Evolutionary conservation across 1,140 invertebrate species (phyloP).

Genomic region (Macrobrachium rosenbergii): DNA sequence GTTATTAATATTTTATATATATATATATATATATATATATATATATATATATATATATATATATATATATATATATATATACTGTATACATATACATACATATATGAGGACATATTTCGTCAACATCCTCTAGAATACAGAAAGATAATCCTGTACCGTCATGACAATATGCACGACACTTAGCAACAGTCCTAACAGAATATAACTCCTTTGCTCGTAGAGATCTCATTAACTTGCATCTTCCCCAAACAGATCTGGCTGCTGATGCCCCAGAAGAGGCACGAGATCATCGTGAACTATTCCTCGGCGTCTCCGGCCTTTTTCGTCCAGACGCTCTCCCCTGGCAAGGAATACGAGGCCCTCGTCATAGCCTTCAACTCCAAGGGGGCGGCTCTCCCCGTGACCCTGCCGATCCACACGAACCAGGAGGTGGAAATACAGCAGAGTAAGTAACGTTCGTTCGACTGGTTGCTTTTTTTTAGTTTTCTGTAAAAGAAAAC

Average conservation of each 20-base stretch:
- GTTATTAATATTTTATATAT: neutral
- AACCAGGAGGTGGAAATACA: slow-evolving; percentile 83
- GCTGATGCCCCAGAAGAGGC: neutral
- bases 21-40: slow-evolving; percentile 4
- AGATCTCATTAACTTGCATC: too few relatives aligned
- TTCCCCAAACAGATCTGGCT: slow-evolving; percentile 22
- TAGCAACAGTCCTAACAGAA: too few relatives aligned
- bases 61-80: too few relatives aligned
- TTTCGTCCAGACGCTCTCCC: slow-evolving; percentile 68
- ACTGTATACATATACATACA: too few relatives aligned
- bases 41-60: too few relatives aligned
- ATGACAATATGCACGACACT: too few relatives aligned
- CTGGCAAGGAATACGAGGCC: slow-evolving; percentile 80
- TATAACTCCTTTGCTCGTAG: too few relatives aligned
- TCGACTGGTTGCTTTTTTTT: neutral
- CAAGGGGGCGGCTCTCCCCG: slow-evolving; percentile 85
- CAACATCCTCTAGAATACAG: too few relatives aligned
- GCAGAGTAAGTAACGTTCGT: neutral
- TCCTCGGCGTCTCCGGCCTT: neutral
- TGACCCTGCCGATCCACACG: slow-evolving; percentile 85
- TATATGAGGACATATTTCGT: too few relatives aligned
- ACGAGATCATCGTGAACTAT: slow-evolving; percentile 27
- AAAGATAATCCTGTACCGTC: too few relatives aligned
- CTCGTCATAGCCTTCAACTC: slow-evolving; percentile 87
- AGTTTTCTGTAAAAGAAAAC: too few relatives aligned